These are phyloP conservation scores for Anguilla pacifica DNA, from an alignment of 2,797 vertebrate species.

Conservation along the genomic window DNA sequence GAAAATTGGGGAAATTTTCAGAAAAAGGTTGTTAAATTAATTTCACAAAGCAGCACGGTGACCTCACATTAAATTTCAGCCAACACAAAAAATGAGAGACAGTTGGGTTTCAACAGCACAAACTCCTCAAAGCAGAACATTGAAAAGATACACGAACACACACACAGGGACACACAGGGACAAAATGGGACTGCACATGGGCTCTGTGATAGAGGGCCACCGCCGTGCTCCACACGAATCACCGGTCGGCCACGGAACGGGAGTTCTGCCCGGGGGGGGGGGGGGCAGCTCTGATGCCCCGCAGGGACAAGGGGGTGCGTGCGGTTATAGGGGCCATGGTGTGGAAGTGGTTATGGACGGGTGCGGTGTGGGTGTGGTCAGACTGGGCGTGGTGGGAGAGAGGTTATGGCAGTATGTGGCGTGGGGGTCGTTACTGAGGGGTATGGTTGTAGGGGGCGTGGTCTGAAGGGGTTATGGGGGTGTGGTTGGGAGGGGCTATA, in stretches of 20 bases:
- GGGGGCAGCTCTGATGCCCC: too few species aligned
- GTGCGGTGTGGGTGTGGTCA: too few species aligned
- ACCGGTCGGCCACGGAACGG: neutral
- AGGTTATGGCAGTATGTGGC: too few species aligned
- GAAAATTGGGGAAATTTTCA: conserved; percentile 1
- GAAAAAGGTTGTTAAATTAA: conserved; percentile 4
- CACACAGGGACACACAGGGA: neutral
- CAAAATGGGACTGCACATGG: neutral
- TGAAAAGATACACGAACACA: neutral
- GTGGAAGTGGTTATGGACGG: too few species aligned
- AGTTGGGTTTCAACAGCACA: neutral
- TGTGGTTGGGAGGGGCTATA: too few species aligned
- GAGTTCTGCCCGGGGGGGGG: neutral
- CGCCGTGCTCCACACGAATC: neutral
- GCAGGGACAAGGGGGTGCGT: too few species aligned
- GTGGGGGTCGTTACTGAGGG: too few species aligned
- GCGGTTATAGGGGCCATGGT: too few species aligned
- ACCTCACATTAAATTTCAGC: neutral
- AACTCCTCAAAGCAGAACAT: neutral
- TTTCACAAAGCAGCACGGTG: neutral
- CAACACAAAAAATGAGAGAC: neutral
- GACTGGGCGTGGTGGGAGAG: too few species aligned
- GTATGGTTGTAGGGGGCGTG: too few species aligned
- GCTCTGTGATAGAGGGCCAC: neutral
- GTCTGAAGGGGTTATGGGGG: too few species aligned